These are phyloP conservation scores for Cinclus mexicanus DNA, from an alignment of 2,113 vertebrate species.

Conservation along the genomic window DNA sequence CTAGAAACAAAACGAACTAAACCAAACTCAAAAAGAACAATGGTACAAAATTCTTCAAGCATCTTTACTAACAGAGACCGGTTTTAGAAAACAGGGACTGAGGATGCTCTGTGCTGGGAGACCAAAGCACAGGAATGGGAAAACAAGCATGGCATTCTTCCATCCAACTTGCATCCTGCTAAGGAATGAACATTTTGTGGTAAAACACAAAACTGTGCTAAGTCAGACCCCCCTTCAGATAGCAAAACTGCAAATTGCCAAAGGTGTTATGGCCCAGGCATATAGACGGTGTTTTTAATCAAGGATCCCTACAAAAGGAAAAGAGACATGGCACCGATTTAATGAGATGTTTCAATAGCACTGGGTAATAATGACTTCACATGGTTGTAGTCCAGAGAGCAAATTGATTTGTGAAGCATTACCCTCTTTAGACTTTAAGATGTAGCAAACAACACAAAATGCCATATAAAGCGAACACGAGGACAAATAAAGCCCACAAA, in stretches of 20 bases:
- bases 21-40: not conserved
- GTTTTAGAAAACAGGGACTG: not conserved
- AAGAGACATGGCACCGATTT: rapidly evolving
- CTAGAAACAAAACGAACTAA: not conserved
- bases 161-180: not conserved
- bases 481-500: not conserved
- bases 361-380: not conserved
- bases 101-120: not conserved
- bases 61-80: not conserved
- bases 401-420: not conserved
- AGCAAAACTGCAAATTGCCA: not conserved
- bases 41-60: not conserved
- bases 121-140: not conserved
- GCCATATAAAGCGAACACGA: not conserved
- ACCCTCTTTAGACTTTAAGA: not conserved
- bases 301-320: not conserved
- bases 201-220: not conserved
- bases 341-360: not conserved
- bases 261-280: rapidly evolving
- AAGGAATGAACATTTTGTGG: not conserved
- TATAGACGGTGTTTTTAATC: not conserved
- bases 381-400: not conserved
- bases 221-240: not conserved
- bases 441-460: not conserved
- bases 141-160: not conserved